phyloP scores from a whole-genome alignment of 2,113 vertebrate species.

The Collichthys lucidus region DNA sequence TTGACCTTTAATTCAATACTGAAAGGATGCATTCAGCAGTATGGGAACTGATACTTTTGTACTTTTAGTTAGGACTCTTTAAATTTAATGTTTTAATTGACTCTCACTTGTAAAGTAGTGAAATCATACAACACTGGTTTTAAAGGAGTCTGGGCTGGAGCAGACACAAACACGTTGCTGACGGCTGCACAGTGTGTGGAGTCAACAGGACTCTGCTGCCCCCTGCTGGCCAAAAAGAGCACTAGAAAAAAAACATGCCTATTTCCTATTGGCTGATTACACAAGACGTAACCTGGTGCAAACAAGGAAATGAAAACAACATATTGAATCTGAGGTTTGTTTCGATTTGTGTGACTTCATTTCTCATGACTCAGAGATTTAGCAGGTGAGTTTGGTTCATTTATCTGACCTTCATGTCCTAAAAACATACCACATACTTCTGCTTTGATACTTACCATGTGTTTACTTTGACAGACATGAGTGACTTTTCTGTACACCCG shows the following conservation, averaged over 20 bases:
- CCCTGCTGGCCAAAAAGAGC: conserved; percentile 10
- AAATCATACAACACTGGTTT: background rate
- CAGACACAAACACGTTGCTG: background rate
- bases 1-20: background rate
- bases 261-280: conserved; percentile 52
- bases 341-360: background rate
- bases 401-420: fast-evolving
- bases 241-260: fast-evolving
- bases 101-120: background rate
- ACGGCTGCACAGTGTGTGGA: too few species aligned
- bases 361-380: background rate
- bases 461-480: conserved; percentile 68
- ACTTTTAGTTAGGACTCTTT: too few species aligned
- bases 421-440: background rate
- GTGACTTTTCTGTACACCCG: conserved; percentile 69
- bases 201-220: conserved; percentile 16
- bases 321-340: background rate
- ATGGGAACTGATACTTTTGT: background rate
- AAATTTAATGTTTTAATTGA: too few species aligned
- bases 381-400: conserved; percentile 17
- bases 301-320: conserved; percentile 51
- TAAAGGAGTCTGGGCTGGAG: too few species aligned
- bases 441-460: background rate
- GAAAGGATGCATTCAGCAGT: background rate
- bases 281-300: background rate